phyloP scores from a whole-genome alignment of 2,113 vertebrate species.

The Tychaedon coryphoeus region DNA sequence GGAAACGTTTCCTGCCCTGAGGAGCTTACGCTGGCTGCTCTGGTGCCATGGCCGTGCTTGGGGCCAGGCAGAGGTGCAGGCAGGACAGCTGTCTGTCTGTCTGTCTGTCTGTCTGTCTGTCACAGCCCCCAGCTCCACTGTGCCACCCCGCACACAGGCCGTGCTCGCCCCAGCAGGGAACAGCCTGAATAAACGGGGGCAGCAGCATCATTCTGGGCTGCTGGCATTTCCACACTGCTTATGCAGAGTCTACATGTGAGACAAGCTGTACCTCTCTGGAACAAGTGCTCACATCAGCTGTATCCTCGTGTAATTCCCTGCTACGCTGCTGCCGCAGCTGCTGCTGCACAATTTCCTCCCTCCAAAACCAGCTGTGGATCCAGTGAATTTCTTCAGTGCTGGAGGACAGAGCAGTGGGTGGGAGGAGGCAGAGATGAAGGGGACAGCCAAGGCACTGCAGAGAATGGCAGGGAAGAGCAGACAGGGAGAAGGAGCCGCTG shows the following conservation, averaged over 20 bases:
- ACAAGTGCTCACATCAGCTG: conserved; percentile 3
- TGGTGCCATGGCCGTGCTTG: rapidly evolving
- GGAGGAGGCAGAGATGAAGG: conserved; percentile 3
- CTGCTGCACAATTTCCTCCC: background rate
- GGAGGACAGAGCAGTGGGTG: background rate
- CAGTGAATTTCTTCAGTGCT: background rate
- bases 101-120: too few species aligned
- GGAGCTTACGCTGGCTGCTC: background rate
- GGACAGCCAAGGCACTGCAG: background rate
- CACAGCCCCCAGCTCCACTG: rapidly evolving
- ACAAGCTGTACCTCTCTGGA: background rate
- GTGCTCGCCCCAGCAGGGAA: rapidly evolving
- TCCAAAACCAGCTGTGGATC: background rate
- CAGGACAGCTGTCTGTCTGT: background rate
- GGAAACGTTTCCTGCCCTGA: background rate
- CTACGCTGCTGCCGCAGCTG: background rate
- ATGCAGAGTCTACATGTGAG: background rate
- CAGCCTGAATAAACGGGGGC: background rate
- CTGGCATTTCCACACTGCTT: background rate
- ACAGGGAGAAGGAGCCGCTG: background rate
- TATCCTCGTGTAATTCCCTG: background rate
- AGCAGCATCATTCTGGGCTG: background rate
- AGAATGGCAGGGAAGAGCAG: background rate
- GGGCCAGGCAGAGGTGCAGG: background rate
- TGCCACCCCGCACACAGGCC: background rate